These are phyloP conservation scores for Dicaeum eximium DNA, from an alignment of 2,113 vertebrate genomes.

Conservation along the genomic window DNA sequence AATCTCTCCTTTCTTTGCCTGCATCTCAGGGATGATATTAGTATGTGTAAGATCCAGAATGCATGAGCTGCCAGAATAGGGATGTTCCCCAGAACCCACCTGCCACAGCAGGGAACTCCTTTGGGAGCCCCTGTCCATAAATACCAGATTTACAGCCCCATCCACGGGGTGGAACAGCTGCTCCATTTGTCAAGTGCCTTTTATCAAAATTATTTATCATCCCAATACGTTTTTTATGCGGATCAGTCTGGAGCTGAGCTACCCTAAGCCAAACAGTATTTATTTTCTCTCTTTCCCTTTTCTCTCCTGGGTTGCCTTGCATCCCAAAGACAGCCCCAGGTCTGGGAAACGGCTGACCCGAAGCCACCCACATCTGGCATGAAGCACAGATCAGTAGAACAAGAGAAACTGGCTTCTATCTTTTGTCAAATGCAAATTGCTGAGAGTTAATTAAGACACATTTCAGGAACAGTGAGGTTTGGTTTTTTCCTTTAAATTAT, in stretches of 20 bases:
- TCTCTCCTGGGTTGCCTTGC: not conserved
- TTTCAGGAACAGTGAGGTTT: not conserved
- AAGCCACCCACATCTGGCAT: slow-evolving; percentile 33
- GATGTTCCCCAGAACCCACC: not conserved
- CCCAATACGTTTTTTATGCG: not conserved
- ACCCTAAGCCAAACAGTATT: not conserved
- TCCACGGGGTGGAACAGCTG: not conserved
- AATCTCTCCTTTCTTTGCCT: not conserved
- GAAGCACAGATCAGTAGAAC: slow-evolving; percentile 23
- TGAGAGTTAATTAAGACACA: slow-evolving; percentile 35
- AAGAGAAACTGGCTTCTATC: slow-evolving; percentile 61
- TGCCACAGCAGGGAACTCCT: not conserved
- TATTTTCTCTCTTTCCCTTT: not conserved
- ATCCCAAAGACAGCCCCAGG: slow-evolving; percentile 24
- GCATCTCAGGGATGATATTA: not conserved
- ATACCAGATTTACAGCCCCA: not conserved
- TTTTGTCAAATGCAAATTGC: slow-evolving; percentile 56
- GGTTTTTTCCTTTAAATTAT: not conserved
- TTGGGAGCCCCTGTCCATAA: not conserved
- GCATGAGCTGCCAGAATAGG: not conserved
- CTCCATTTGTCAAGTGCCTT: not conserved
- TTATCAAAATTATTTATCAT: slow-evolving; percentile 12
- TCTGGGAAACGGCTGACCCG: slow-evolving; percentile 53
- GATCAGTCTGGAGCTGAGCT: slow-evolving; percentile 14
- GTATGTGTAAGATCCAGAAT: not conserved